These are phyloP conservation scores for Entomobrya multifasciata DNA, from an alignment of 2,888 invertebrate genomes.

Conservation along the genomic window DNA sequence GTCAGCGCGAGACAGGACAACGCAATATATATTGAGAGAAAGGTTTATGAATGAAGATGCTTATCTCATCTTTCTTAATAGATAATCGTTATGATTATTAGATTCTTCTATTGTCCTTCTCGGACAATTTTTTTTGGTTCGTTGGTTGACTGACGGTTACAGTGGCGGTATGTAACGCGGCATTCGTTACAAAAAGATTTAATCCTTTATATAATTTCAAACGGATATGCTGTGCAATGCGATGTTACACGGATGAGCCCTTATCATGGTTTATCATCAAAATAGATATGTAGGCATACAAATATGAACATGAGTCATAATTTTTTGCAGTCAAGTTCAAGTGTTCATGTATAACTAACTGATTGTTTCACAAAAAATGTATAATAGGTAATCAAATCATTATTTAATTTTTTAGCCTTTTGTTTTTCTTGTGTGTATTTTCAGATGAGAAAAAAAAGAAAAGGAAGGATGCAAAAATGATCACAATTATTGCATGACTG, in stretches of 20 bases:
- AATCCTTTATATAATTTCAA: background rate
- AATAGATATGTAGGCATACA: background rate
- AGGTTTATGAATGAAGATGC: background rate
- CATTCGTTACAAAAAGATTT: too few relatives aligned
- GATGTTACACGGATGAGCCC: background rate
- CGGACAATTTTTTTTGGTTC: too few relatives aligned
- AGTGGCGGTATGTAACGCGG: too few relatives aligned
- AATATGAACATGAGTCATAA: conserved; percentile 10
- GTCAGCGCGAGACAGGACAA: too few relatives aligned
- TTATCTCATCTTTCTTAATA: background rate
- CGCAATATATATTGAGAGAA: too few relatives aligned
- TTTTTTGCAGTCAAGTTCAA: conserved; percentile 26
- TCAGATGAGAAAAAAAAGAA: conserved; percentile 35
- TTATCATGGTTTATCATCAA: background rate
- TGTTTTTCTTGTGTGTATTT: background rate
- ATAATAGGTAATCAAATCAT: background rate
- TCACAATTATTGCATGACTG: conserved; percentile 42
- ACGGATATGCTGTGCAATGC: background rate
- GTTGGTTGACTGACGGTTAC: too few relatives aligned
- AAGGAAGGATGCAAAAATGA: conserved; percentile 37
- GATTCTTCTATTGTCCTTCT: too few relatives aligned
- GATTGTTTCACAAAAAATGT: background rate
- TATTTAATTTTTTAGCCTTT: background rate
- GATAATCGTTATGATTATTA: background rate
- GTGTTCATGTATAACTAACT: background rate